Conservation (phyloP, 2,888 invertebrate genomes). For the Latheticus oryzae region DNA sequence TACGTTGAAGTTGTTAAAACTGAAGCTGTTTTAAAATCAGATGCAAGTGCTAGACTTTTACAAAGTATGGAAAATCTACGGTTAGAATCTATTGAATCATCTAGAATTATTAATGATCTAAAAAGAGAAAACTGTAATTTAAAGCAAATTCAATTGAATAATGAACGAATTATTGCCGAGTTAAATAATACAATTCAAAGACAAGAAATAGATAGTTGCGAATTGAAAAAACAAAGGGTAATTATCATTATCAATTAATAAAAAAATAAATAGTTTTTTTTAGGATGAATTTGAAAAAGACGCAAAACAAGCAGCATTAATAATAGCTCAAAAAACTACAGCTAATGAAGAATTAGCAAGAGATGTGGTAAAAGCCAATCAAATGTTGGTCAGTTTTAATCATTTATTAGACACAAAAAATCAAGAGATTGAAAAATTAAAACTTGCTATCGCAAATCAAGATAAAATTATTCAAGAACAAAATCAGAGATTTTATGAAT, state of each 20-base stretch:
- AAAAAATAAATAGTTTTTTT: slow-evolving; percentile 15
- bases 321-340: slow-evolving; percentile 60
- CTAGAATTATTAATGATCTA: slow-evolving; percentile 52
- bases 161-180: slow-evolving; percentile 52
- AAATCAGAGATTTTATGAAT: slow-evolving; percentile 47
- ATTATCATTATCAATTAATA: slow-evolving; percentile 36
- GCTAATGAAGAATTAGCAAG: slow-evolving; percentile 61
- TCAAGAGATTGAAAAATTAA: slow-evolving; percentile 53
- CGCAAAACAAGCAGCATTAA: slow-evolving; percentile 59
- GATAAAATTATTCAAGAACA: slow-evolving; percentile 55
- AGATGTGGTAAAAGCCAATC: slow-evolving; percentile 63
- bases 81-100: slow-evolving; percentile 54
- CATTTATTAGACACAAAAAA: slow-evolving; percentile 59
- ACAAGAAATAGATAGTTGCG: slow-evolving; percentile 49
- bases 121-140: slow-evolving; percentile 55
- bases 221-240: slow-evolving; percentile 54
- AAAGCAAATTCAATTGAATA: slow-evolving; percentile 47
- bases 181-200: slow-evolving; percentile 44
- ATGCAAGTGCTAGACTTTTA: slow-evolving; percentile 52
- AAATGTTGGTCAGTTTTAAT: slow-evolving; percentile 62
- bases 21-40: slow-evolving; percentile 52
- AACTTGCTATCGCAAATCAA: slow-evolving; percentile 46
- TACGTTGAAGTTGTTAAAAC: slow-evolving; percentile 55
- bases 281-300: slow-evolving; percentile 59
- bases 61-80: slow-evolving; percentile 57